Evolutionary conservation across 2,888 invertebrate species (phyloP).

Genomic region (Ornithoptera alexandrae): DNA sequence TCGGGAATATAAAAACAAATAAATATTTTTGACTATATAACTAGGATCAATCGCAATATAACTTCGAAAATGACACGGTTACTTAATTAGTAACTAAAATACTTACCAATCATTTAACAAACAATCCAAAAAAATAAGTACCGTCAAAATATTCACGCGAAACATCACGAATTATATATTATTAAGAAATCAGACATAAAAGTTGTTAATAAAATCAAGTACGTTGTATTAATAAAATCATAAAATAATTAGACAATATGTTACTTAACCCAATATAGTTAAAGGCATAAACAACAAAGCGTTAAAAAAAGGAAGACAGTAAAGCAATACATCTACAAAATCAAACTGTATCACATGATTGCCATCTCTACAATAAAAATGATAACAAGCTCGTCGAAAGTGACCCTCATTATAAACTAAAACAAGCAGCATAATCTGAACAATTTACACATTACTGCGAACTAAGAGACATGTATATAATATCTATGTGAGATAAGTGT

Average conservation of each 20-base stretch:
- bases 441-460: conserved; percentile 1
- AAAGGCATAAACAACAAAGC: neutral
- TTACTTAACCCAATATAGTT: neutral
- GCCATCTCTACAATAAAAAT: neutral
- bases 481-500: neutral
- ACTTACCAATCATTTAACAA: neutral
- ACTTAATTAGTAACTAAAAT: neutral
- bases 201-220: too few species aligned
- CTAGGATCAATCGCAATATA: neutral
- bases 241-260: too few species aligned
- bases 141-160: neutral
- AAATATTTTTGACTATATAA: too few species aligned
- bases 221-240: too few species aligned
- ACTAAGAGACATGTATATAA: neutral
- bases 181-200: too few species aligned
- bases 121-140: neutral
- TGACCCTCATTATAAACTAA: neutral
- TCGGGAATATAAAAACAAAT: neutral
- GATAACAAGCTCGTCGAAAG: neutral
- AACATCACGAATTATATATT: neutral
- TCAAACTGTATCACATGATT: neutral
- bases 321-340: neutral
- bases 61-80: neutral
- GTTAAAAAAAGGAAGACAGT: neutral
- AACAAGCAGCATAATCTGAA: neutral